phyloP scores from a whole-genome alignment of 2,888 invertebrate genomes.

The Ligdia adustata region DNA sequence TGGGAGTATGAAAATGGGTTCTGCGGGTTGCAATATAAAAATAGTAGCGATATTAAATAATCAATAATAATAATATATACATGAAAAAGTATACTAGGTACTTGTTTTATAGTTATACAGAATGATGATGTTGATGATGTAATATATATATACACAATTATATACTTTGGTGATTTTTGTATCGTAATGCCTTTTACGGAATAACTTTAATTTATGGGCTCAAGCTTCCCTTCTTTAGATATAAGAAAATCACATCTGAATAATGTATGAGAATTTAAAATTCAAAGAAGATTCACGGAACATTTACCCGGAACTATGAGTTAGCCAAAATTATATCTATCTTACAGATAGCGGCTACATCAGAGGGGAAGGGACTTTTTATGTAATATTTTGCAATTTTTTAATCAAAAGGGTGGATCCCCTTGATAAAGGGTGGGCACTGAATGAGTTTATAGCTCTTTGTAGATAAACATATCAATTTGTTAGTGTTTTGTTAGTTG shows the following conservation, averaged over 20 bases:
- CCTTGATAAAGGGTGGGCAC: conserved; percentile 79
- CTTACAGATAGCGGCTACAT: conserved; percentile 50
- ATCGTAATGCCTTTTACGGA: no score
- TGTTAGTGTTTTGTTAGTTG: conserved; percentile 79
- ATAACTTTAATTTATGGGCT: no score
- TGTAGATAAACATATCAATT: conserved; percentile 84
- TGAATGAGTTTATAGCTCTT: conserved; percentile 80
- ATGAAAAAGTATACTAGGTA: no score
- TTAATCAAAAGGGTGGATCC: conserved; percentile 80
- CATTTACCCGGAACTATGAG: conserved; percentile 78
- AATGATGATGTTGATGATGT: no score
- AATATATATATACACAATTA: no score
- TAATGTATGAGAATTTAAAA: conserved; percentile 68
- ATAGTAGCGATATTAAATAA: no score
- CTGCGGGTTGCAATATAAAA: conserved; percentile 24
- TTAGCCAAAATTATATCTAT: conserved; percentile 71
- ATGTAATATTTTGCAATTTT: conserved; percentile 82
- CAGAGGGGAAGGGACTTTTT: conserved; percentile 67
- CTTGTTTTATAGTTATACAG: no score
- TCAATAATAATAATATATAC: no score
- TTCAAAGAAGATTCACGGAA: conserved; percentile 67
- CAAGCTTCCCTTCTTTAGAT: conserved; percentile 7
- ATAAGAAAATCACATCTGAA: conserved; percentile 49
- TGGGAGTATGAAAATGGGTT: conserved; percentile 40
- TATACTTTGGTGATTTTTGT: no score